Base-by-base conservation (phyloP, 2,113 vertebrate genomes). In the Pluvianellus socialis region DNA sequence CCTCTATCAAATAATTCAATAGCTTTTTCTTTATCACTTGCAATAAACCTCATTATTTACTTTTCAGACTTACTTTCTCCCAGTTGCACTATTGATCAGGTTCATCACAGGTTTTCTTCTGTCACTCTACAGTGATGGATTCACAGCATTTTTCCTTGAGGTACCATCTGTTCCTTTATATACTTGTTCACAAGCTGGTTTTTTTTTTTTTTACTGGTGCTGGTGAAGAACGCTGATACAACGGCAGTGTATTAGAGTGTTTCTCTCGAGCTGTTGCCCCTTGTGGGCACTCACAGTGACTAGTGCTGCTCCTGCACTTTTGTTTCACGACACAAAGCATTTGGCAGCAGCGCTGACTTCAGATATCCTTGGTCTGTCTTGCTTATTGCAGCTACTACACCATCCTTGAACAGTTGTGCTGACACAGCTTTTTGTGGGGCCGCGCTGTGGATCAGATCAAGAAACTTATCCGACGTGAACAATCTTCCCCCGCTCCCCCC, bases 41-140 rank as follows among this genome's bases (percentile, higher is more conserved):
- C 33, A 83, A 10, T 42, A 65, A 90, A 50, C 24, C 16, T 77
- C 27, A 19, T 30, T 83, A 28, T 74, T 93, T 96, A 40, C 22
- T 90, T 45, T 52, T 83, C 81, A 86, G 58, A 40, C 45, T 77
- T 47, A 42, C 4, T 94, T 92, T 63, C 76, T 92, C 50, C 75
- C 28, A 8, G 65, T 94, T 90, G 86, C 79, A 8, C 47, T 70
- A 8, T 47, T 20, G 33, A 55, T 66, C 14, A 44, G 21, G 23
- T 56, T 92, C 55, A 49, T 72, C 9, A 13, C 53, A 44, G 35
- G 53, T 73, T 95, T 96, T 38, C 77, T 56, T 63, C 59, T 63
- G 71, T 63, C 53, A 9, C 53, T 38, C 50, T 28, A 11, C 20
- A 61, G 80, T 33, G 16, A 1, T 12, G 17, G 4, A 15, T 35